Conservation (phyloP, 2,113 vertebrate species). For the Daphoenositta chrysoptera region DNA sequence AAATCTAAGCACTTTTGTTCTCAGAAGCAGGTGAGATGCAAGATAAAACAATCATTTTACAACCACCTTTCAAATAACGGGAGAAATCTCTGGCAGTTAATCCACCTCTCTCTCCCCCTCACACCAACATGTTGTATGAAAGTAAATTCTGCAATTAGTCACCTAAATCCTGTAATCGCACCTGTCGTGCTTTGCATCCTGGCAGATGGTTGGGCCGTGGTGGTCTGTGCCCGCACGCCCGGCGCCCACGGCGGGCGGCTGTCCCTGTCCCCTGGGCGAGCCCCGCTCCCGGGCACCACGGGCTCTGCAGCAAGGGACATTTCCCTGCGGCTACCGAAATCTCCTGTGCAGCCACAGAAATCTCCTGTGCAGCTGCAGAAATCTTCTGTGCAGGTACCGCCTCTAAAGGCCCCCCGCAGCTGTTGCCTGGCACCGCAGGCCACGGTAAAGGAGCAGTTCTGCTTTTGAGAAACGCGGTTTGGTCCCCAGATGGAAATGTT, state of each 20-base stretch:
- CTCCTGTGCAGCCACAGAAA: not conserved
- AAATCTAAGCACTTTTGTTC: not conserved
- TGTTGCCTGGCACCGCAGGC: not conserved
- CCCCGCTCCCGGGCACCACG: fast-evolving
- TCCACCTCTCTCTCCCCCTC: conserved; percentile 2
- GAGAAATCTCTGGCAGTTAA: conserved; percentile 56
- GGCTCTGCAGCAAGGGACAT: not conserved
- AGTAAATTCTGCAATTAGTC: conserved; percentile 52
- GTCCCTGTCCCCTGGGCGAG: not conserved
- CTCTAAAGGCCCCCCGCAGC: not conserved
- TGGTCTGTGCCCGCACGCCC: not conserved
- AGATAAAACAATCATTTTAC: conserved; percentile 8
- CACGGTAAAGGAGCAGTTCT: fast-evolving
- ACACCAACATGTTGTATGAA: not conserved
- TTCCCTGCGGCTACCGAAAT: no score
- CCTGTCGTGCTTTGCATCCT: not conserved
- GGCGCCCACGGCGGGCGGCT: not conserved
- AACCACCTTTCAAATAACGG: conserved; percentile 19
- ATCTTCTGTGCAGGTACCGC: not conserved
- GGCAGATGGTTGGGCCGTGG: not conserved
- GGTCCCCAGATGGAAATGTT: not conserved
- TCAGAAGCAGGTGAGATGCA: conserved; percentile 23
- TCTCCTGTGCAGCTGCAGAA: not conserved
- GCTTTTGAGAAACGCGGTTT: not conserved
- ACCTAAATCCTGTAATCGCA: not conserved